Evolutionary conservation across 2,888 invertebrate genomes (phyloP).

Genomic region (Augiades crinisus): DNA sequence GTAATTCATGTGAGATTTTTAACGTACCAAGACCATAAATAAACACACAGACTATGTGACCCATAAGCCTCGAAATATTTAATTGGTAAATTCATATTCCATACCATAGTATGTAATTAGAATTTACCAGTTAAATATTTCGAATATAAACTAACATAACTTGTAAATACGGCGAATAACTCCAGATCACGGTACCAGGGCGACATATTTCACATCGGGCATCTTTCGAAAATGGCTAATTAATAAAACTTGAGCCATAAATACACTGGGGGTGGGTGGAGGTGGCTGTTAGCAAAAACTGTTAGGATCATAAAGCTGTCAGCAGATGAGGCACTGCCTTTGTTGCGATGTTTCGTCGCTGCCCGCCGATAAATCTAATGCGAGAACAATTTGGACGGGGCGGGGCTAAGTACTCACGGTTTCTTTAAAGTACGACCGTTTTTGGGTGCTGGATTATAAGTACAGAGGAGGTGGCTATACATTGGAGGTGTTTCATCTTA

Average conservation of each 20-base stretch:
- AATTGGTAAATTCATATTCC: no score
- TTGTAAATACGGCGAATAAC: constrained; percentile 5
- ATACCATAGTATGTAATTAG: no score
- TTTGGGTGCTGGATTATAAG: background rate
- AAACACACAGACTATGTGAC: no score
- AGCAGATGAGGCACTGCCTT: constrained; percentile 77
- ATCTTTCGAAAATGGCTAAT: constrained; percentile 70
- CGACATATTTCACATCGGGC: constrained; percentile 29
- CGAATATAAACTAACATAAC: no score
- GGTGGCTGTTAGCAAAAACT: constrained; percentile 80
- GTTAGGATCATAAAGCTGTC: constrained; percentile 81
- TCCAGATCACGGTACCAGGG: background rate
- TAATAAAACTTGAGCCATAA: constrained; percentile 78
- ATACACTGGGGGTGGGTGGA: constrained; percentile 52
- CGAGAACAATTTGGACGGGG: constrained; percentile 61
- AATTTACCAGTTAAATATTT: no score
- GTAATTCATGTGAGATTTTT: no score
- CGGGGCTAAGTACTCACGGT: constrained; percentile 26
- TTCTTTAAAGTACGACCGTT: constrained; percentile 11
- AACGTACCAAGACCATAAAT: no score
- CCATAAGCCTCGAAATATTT: no score
- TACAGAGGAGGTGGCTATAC: no score
- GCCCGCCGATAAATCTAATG: constrained; percentile 71
- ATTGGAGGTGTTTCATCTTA: no score
- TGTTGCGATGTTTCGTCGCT: constrained; percentile 65